Conservation (phyloP, 2,113 vertebrate genomes). For the Mesembrinibis cayennensis region DNA sequence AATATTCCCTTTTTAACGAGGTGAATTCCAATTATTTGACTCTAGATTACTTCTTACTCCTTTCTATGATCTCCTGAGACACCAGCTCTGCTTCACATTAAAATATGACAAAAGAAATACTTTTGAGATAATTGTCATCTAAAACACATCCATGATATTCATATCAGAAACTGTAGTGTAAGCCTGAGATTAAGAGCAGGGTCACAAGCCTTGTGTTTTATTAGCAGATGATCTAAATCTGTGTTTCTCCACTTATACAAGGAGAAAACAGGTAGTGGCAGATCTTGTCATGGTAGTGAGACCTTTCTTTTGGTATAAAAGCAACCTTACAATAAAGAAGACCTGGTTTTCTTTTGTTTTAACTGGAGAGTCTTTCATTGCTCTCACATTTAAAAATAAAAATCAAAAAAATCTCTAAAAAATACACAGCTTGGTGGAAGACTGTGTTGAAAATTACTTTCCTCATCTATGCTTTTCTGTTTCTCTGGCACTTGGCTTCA, state of each 20-base stretch:
- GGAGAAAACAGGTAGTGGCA: background rate
- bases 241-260: background rate
- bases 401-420: background rate
- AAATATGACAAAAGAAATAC: background rate
- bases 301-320: background rate
- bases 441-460: background rate
- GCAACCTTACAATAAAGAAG: background rate
- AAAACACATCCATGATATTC: background rate
- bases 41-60: background rate
- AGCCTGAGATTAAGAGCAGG: background rate
- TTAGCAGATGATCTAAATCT: background rate
- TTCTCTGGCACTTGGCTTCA: background rate
- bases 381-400: background rate
- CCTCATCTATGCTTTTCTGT: background rate
- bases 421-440: background rate
- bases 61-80: background rate
- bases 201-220: background rate
- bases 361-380: background rate
- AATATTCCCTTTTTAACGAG: background rate
- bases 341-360: background rate
- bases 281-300: background rate
- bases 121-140: background rate
- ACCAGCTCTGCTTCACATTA: background rate
- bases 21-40: background rate
- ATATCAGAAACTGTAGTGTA: background rate